Percentiles rank a stretch among this genome's conserved stretches.
phyloP scores from a whole-genome alignment of 2,888 invertebrate genomes.

The Diarsia brunnea region DNA sequence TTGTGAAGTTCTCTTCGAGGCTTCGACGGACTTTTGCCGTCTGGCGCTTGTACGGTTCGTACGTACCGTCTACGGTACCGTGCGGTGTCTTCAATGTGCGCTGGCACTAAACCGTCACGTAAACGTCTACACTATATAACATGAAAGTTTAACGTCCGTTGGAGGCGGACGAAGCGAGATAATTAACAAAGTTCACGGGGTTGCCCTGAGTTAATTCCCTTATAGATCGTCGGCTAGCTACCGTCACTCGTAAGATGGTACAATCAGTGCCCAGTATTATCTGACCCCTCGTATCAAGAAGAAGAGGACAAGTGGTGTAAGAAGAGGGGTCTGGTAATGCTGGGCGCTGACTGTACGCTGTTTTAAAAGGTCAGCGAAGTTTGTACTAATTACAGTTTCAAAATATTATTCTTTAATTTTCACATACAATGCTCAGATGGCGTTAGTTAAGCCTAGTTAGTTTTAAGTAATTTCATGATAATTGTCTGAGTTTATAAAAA shows the following conservation, averaged over 20 bases:
- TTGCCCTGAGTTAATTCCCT: conserved; percentile 70
- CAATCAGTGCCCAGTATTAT: too few species aligned
- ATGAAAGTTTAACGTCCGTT: conserved; percentile 64
- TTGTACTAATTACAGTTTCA: conserved; percentile 14
- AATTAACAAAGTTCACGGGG: conserved; percentile 81
- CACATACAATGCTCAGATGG: not conserved
- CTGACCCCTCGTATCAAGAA: too few species aligned
- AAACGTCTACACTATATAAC: conserved; percentile 63
- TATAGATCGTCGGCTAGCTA: conserved; percentile 70
- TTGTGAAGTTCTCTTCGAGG: conserved; percentile 49
- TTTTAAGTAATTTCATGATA: not conserved
- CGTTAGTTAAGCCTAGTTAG: not conserved
- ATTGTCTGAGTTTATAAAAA: not conserved
- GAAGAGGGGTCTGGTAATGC: too few species aligned
- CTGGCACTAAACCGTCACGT: conserved; percentile 63
- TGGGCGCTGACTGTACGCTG: not conserved
- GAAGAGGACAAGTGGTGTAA: too few species aligned
- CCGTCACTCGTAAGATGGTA: conserved; percentile 42
- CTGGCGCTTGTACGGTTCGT: not conserved
- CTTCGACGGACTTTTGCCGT: conserved; percentile 39
- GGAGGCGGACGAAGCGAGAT: conserved; percentile 70
- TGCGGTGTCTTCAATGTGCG: conserved; percentile 41
- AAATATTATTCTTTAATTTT: not conserved
- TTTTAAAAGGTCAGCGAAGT: conserved; percentile 50
- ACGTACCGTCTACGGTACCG: not conserved